Conservation (phyloP, 2,888 invertebrate genomes). For the Kryphioiulus occultus region DNA sequence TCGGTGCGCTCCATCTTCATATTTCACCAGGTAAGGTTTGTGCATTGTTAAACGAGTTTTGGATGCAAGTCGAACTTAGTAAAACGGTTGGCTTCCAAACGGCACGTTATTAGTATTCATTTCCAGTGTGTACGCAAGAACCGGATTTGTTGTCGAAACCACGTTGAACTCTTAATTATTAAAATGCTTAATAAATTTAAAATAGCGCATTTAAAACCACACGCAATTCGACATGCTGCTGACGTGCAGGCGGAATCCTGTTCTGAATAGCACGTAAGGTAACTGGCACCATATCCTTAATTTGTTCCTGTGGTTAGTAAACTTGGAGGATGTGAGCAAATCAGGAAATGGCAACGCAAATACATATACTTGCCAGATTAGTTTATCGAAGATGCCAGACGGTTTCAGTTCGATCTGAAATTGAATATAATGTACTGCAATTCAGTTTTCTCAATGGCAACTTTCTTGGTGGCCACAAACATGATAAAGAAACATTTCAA, state of each 20-base stretch:
- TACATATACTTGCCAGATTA: not conserved
- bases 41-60: not conserved
- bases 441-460: too few relatives aligned
- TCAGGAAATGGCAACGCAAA: not conserved
- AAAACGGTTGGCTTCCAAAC: not conserved
- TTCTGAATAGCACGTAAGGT: not conserved
- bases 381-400: too few relatives aligned
- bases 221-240: not conserved
- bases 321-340: not conserved
- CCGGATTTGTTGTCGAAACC: constrained; percentile 2
- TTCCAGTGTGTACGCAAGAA: not conserved
- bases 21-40: not conserved
- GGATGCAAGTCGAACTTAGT: not conserved
- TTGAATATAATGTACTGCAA: too few relatives aligned
- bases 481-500: not conserved
- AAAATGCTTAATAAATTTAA: not conserved
- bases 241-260: not conserved
- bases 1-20: not conserved
- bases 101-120: not conserved
- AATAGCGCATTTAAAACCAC: not conserved
- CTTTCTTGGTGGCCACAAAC: too few relatives aligned
- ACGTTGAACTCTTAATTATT: not conserved
- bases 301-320: not conserved
- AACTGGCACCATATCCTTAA: not conserved
- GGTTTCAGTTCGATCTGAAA: too few relatives aligned